Evolutionary conservation across 2,888 invertebrate genomes (phyloP), one percentile per base, ranked within the genome.

Genomic region (Adelphocoris suturalis): DNA sequence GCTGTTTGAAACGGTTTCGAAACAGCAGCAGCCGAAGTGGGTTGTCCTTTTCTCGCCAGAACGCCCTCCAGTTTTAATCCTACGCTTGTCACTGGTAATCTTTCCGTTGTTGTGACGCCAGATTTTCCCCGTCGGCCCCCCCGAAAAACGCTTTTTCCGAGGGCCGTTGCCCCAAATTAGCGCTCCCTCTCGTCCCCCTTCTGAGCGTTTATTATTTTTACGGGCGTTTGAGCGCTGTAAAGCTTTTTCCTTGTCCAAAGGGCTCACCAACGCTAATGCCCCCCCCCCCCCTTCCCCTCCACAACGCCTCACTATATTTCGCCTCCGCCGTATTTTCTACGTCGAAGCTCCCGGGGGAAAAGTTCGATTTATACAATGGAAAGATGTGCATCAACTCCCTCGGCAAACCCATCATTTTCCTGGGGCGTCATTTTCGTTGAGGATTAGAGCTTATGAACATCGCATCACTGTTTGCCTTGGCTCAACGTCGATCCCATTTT

Each of bases 51-150:
- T 52, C 27, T 23, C 52, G 82, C 46, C 52, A 82, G 52, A 37
- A 61, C 52, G 12, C 68, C 48, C 47, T 85, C 86, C 37, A 46
- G 75, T 68, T 86, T 86, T 86, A 86, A 86, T 86, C 86, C 86
- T 86, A 86, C 75, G 86, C 75, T 86, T 86, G 86, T 86, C 86
- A 75, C 86, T 86, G 68, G 86, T 86, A 86, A 86, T 86, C 86
- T 86, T 61, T 86, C 86, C 46, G 61, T 86, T 86, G 86, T 86
- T 86, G 86, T 86, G 86, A 75, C 86, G 86, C 86, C 86, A 75
- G 86, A 86, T 86, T 85, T 85, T 86, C 75, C 75, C 55, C 11
- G 11, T 12, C 80, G 37, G 3, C 80, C 23, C 82, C 86, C 4
- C 28, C 68, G 75, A 86, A 86, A 68, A 86, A 68, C 48, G 86